Percentiles rank a stretch among this genome's conserved stretches.
Evolutionary conservation across 2,888 invertebrate genomes (phyloP).

Genomic region (Holacanthella duospinosa): DNA sequence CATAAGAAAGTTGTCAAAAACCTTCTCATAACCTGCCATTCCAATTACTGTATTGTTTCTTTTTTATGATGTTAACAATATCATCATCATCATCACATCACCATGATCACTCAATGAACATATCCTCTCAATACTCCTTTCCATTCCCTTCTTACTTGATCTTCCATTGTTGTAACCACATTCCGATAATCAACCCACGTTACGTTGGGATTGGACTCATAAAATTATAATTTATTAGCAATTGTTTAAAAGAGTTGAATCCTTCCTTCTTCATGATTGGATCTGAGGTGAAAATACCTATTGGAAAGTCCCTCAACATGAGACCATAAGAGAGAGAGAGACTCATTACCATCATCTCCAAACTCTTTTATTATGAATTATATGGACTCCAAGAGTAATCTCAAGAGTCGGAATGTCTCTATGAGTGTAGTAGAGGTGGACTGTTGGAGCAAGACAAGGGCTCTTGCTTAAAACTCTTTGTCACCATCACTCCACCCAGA

Average conservation of each 20-base stretch:
- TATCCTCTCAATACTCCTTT: not conserved
- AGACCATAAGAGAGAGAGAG: too few relatives aligned
- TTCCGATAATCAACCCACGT: not conserved
- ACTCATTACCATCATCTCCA: too few relatives aligned
- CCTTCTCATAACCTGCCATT: not conserved
- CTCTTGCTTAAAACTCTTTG: too few relatives aligned
- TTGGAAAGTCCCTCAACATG: too few relatives aligned
- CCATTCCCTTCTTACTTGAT: not conserved
- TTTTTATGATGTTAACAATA: not conserved
- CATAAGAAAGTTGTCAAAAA: slow-evolving; percentile 1
- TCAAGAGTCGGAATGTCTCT: too few relatives aligned
- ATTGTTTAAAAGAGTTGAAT: not conserved
- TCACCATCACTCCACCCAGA: too few relatives aligned
- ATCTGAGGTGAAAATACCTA: not conserved
- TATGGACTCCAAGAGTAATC: too few relatives aligned
- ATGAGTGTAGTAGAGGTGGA: too few relatives aligned
- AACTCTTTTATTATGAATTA: too few relatives aligned
- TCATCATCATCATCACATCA: slow-evolving; percentile 1
- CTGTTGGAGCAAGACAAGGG: too few relatives aligned
- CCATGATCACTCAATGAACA: slow-evolving; percentile 1
- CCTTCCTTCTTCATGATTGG: not conserved
- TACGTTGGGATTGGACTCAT: not conserved
- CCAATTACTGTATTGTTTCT: not conserved
- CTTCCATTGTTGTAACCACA: not conserved
- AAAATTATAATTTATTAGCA: slow-evolving; percentile 1